Evolutionary conservation across 2,797 vertebrate species (phyloP).

Genomic region (Synanceia verrucosa): DNA sequence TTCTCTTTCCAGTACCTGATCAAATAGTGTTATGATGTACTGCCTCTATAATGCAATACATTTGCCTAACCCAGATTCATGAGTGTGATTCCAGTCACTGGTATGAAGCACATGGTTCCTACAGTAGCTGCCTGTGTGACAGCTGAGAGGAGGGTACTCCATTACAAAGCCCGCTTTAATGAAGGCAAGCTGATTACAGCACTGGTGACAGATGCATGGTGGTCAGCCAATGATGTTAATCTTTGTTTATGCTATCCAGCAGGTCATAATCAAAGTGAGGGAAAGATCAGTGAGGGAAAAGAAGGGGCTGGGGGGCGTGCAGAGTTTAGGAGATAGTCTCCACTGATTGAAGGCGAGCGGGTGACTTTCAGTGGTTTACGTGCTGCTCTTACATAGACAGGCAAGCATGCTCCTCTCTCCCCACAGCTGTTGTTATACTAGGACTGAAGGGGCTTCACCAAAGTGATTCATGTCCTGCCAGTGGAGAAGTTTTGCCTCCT

Average conservation of each 20-base stretch:
- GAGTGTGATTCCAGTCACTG: slow-evolving; percentile 35
- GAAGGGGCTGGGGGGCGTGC: slow-evolving; percentile 28
- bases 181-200: slow-evolving; percentile 67
- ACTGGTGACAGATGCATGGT: slow-evolving; percentile 65
- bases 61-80: slow-evolving; percentile 49
- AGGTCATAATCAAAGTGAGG: slow-evolving; percentile 70
- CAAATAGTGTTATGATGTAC: slow-evolving; percentile 28
- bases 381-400: slow-evolving; percentile 67
- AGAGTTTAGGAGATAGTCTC: slow-evolving; percentile 52
- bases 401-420: slow-evolving; percentile 69
- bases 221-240: slow-evolving; percentile 67
- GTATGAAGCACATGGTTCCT: slow-evolving; percentile 55
- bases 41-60: slow-evolving; percentile 27
- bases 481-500: slow-evolving; percentile 74
- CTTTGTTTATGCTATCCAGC: slow-evolving; percentile 67
- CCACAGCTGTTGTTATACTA: slow-evolving; percentile 81
- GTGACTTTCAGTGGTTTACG: slow-evolving; percentile 71
- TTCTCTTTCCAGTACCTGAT: slow-evolving; percentile 14
- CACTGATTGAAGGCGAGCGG: slow-evolving; percentile 62
- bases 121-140: slow-evolving; percentile 58
- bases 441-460: slow-evolving; percentile 65
- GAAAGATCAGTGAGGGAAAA: slow-evolving; percentile 45
- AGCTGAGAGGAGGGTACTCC: slow-evolving; percentile 63
- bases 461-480: slow-evolving; percentile 82
- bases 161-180: slow-evolving; percentile 72